Evolutionary conservation across 2,113 vertebrate species (phyloP), one percentile per base, ranked within the genome.

Genomic region (Pagrus major): DNA sequence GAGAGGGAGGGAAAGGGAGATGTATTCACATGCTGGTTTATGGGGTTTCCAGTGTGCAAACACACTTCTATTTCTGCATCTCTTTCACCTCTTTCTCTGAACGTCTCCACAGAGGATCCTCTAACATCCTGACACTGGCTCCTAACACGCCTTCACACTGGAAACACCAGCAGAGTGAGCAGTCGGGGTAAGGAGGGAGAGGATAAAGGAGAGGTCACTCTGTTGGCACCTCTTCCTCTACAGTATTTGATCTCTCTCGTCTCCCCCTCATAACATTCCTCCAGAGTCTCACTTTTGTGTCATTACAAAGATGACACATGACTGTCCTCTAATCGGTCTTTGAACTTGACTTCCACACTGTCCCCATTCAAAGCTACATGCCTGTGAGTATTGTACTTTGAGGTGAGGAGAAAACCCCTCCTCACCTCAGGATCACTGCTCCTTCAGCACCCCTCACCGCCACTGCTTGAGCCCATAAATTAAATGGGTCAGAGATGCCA

Each of bases 41-140:
- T 78, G 46, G 84, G 74, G 67, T 91, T 90, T 82, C 82, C 84
- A 83, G 80, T 67, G 84, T 86, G 89, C 84, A 94, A 93, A 94
- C 86, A 94, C 21, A 39, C 67, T 64, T 89, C 90, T 94, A 92
- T 93, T 93, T 90, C 81, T 88, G 80, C 64, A 39, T 78, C 33
- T 79, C 66, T 88, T 79, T 84, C 27, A 51, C 64, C 27, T 74
- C 83, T 70, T 75, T 86, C 71, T 85, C 52, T 39, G 65, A 75
- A 58, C 21, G 49, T 77, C 44, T 68, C 55, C 41, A 90, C 85
- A 89, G 79, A 83, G 71, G 78, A 75, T 87, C 87, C 77, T 88
- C 86, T 73, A 76, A 85, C 65, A 55, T 76, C 71, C 58, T 76
- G 58, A 78, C 60, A 67, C 31, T 71, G 69, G 65, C 78, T 79